A percentile compares a stretch with the other conserved stretches of the same genome.
These are phyloP conservation scores for Heptranchias perlo DNA, from an alignment of 2,113 vertebrate genomes.

Conservation along the genomic window DNA sequence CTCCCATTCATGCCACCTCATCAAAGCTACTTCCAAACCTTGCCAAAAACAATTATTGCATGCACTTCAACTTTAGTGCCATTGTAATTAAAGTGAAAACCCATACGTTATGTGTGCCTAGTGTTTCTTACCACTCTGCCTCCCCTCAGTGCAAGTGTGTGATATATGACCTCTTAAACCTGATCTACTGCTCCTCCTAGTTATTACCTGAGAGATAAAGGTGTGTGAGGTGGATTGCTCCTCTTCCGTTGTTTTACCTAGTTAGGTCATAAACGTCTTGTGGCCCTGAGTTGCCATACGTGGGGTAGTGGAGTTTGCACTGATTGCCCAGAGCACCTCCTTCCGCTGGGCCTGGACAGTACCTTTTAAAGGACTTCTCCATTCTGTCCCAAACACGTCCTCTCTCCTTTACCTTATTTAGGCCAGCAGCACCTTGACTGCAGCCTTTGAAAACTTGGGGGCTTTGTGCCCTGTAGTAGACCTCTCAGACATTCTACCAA, in stretches of 20 bases:
- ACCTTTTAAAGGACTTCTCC: neutral
- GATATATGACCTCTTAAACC: neutral
- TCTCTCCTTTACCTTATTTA: neutral
- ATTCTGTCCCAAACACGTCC: neutral
- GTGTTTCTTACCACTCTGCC: neutral
- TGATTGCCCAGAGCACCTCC: neutral
- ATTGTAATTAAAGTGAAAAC: neutral
- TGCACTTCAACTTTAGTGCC: neutral
- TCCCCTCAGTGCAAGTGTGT: neutral
- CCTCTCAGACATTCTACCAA: neutral
- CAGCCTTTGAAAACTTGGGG: neutral
- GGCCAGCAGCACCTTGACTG: neutral
- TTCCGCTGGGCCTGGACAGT: neutral
- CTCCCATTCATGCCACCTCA: no score
- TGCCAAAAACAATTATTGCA: neutral
- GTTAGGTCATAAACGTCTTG: neutral
- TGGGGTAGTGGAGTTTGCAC: neutral
- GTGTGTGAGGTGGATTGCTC: neutral
- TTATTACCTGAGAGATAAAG: neutral
- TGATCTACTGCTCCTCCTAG: neutral
- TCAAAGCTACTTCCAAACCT: neutral
- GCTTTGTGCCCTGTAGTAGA: neutral
- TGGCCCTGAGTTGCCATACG: neutral
- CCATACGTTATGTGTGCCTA: neutral
- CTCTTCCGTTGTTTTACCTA: neutral